phyloP scores from a whole-genome alignment of 2,113 vertebrate species.

The Eudyptes chrysolophus region DNA sequence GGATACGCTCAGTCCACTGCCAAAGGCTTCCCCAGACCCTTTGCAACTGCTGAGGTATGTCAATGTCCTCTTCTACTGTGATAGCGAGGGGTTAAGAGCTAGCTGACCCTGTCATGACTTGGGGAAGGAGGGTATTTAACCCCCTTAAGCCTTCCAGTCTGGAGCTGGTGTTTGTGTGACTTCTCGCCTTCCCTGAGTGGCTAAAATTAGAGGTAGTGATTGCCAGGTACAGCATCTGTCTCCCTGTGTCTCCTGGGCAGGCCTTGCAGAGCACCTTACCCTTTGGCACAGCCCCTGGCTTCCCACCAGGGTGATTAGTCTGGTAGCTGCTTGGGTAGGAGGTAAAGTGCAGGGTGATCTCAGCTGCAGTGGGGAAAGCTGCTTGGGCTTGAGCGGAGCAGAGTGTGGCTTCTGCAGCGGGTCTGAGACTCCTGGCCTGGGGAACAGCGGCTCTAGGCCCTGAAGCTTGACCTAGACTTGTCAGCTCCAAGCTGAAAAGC shows the following conservation, averaged over 20 bases:
- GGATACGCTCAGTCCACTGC: rapidly evolving
- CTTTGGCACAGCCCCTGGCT: neutral
- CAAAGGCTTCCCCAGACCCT: neutral
- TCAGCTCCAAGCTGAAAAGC: neutral
- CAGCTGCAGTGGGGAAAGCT: neutral
- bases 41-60: neutral
- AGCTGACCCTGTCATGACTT: neutral
- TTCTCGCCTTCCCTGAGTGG: neutral
- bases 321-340: neutral
- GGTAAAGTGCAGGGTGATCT: neutral
- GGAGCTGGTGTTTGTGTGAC: neutral
- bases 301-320: neutral
- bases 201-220: neutral
- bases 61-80: neutral
- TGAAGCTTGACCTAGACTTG: neutral
- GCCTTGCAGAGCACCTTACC: neutral
- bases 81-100: neutral
- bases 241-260: neutral
- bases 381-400: neutral
- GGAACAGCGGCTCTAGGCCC: neutral
- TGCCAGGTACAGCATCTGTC: neutral
- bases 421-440: neutral
- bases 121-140: neutral
- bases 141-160: neutral
- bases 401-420: neutral